Percentiles rank a stretch among this genome's conserved stretches.
Evolutionary conservation across 2,113 vertebrate genomes (phyloP).

Genomic region (western clawed frog (Xenopus tropicalis)): DNA sequence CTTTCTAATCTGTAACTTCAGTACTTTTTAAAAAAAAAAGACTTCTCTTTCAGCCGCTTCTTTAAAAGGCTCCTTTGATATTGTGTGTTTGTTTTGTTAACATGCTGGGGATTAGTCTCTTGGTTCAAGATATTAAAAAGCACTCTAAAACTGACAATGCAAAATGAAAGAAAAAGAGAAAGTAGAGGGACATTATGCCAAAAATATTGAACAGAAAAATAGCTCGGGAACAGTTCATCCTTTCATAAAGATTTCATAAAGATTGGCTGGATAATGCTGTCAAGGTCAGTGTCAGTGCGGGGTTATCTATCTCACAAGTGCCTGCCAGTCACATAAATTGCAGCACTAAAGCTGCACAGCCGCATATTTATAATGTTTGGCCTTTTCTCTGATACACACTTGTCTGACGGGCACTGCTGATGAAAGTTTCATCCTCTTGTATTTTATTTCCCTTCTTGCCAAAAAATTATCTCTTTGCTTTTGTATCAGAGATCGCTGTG

Average conservation of each 20-base stretch:
- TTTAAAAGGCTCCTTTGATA: too few species aligned
- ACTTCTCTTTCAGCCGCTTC: too few species aligned
- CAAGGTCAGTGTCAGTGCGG: slow-evolving; percentile 24
- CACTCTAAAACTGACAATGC: neutral
- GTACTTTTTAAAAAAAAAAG: too few species aligned
- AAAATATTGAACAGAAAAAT: slow-evolving; percentile 21
- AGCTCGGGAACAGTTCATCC: slow-evolving; percentile 36
- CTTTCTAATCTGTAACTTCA: too few species aligned
- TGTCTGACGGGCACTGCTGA: slow-evolving; percentile 20
- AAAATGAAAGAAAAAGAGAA: neutral
- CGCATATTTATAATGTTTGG: slow-evolving; percentile 29
- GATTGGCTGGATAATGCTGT: slow-evolving; percentile 35
- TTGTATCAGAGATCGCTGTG: neutral
- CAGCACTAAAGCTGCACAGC: slow-evolving; percentile 19
- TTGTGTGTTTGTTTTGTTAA: too few species aligned
- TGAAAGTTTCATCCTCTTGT: slow-evolving; percentile 10
- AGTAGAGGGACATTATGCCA: slow-evolving; percentile 20
- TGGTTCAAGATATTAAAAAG: slow-evolving; percentile 11
- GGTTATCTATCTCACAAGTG: slow-evolving; percentile 32
- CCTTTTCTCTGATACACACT: slow-evolving; percentile 24
- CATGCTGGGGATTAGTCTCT: neutral
- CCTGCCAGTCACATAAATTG: slow-evolving; percentile 41
- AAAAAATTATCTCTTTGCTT: slow-evolving; percentile 9
- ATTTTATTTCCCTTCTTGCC: slow-evolving; percentile 12
- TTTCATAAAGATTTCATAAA: slow-evolving; percentile 42